A percentile compares a stretch with the other conserved stretches of the same genome.
phyloP scores from a whole-genome alignment of 2,113 vertebrate genomes.

The Corythornis madagascariensis region DNA sequence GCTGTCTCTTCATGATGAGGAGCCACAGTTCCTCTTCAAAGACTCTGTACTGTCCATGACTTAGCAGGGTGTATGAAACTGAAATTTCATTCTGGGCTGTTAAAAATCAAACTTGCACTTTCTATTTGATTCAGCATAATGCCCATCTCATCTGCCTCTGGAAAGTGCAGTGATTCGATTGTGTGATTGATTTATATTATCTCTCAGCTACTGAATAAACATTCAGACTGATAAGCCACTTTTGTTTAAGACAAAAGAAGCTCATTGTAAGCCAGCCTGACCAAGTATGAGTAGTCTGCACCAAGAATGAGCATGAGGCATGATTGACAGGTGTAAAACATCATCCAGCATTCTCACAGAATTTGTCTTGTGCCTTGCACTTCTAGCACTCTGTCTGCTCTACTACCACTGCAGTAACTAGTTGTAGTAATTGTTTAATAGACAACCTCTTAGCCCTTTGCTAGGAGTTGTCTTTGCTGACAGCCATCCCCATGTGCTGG shows the following conservation, averaged over 20 bases:
- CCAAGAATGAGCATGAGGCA: neutral
- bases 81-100: neutral
- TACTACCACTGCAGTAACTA: neutral
- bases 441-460: neutral
- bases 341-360: neutral
- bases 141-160: neutral
- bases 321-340: neutral
- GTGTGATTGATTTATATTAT: neutral
- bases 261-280: neutral
- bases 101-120: neutral
- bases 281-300: neutral
- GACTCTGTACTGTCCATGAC: neutral
- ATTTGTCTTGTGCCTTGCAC: neutral
- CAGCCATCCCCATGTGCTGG: neutral
- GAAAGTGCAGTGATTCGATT: neutral
- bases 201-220: neutral
- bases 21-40: neutral
- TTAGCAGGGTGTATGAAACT: neutral
- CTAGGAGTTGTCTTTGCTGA: neutral
- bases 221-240: neutral
- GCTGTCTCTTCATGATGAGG: neutral
- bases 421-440: neutral
- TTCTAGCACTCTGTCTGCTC: neutral
- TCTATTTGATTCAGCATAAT: neutral
- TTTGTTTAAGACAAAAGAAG: neutral